Conservation (phyloP, 2,113 vertebrate species). For the Dicerorhinus sumatrensis region DNA sequence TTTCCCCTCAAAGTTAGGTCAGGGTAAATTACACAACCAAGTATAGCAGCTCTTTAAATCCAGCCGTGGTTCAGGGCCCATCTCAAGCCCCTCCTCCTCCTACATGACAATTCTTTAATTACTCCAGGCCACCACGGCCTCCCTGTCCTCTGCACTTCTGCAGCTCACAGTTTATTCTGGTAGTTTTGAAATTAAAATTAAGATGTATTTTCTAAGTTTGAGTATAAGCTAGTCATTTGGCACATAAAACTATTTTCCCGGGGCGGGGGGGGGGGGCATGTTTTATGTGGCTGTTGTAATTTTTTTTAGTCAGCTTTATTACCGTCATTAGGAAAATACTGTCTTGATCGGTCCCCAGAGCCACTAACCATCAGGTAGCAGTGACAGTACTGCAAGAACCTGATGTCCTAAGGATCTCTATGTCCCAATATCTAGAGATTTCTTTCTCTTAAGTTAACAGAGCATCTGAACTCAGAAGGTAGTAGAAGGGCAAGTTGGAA, state of each 20-base stretch:
- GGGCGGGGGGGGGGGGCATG: background rate
- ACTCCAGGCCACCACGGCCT: background rate
- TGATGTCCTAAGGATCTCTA: background rate
- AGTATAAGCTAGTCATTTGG: background rate
- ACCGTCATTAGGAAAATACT: background rate
- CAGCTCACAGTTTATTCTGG: background rate
- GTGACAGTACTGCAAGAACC: background rate
- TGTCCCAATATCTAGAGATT: background rate
- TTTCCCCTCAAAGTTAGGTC: slow-evolving; percentile 18
- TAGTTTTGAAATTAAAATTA: slow-evolving; percentile 45
- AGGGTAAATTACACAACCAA: slow-evolving; percentile 31
- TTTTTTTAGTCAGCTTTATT: background rate
- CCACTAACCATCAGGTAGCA: background rate
- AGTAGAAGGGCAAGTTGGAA: background rate
- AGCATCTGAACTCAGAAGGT: background rate
- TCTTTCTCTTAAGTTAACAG: background rate
- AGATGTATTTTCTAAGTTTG: background rate
- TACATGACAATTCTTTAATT: background rate
- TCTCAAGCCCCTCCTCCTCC: background rate
- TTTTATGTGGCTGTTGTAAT: background rate
- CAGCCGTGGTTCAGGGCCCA: background rate
- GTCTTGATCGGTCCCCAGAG: background rate
- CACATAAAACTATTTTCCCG: background rate
- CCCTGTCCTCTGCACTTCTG: background rate
- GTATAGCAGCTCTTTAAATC: slow-evolving; percentile 50